Percentiles rank a stretch among this genome's conserved stretches.
These are phyloP conservation scores for Anoplolepis gracilipes DNA, from an alignment of 1,140 invertebrate genomes.

Conservation along the genomic window DNA sequence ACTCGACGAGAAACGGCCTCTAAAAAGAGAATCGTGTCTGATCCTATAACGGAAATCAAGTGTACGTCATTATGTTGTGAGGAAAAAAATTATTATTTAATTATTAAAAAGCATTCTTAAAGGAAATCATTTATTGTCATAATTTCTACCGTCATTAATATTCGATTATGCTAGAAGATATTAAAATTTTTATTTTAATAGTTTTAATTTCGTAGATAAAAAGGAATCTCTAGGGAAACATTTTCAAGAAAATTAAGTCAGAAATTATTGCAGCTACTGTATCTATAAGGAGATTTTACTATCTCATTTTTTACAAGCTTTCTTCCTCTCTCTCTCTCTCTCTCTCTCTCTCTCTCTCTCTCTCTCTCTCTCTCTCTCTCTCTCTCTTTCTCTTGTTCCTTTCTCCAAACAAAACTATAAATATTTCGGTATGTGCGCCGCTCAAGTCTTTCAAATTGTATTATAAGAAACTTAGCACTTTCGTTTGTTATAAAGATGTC, in stretches of 20 bases:
- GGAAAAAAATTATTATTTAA: slow-evolving; percentile 28
- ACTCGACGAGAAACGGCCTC: slow-evolving; percentile 1
- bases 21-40: slow-evolving; percentile 30
- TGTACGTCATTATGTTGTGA: neutral
- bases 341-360: neutral
- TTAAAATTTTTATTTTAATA: slow-evolving; percentile 16
- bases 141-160: neutral
- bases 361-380: neutral
- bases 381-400: neutral
- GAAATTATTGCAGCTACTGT: neutral
- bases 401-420: slow-evolving; percentile 12
- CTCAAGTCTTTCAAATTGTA: slow-evolving; percentile 14
- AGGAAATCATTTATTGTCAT: neutral
- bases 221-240: neutral
- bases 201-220: neutral
- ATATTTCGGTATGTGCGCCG: neutral
- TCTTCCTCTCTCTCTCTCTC: too few species aligned
- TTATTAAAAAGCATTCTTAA: neutral
- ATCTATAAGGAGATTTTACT: neutral
- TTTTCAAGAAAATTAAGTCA: slow-evolving; percentile 9
- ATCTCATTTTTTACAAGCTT: slow-evolving; percentile 8
- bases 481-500: slow-evolving; percentile 28
- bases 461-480: slow-evolving; percentile 21
- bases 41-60: slow-evolving; percentile 40
- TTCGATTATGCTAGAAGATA: neutral